Evolutionary conservation across 2,113 vertebrate genomes (phyloP).

Genomic region (Zootoca vivipara): DNA sequence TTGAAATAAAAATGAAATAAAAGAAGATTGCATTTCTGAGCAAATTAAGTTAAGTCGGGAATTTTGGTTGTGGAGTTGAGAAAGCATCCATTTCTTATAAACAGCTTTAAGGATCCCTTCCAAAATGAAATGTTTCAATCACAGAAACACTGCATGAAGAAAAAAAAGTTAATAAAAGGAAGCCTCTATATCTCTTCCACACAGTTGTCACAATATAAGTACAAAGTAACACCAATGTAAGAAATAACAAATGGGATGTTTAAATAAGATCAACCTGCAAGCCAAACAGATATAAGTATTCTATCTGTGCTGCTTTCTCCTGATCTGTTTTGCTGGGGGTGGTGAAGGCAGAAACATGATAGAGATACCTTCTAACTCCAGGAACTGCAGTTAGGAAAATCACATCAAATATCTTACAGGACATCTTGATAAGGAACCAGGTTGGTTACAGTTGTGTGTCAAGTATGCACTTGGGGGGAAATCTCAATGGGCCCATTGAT

Average conservation of each 20-base stretch:
- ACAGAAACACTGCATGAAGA: neutral
- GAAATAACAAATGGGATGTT: neutral
- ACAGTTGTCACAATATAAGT: neutral
- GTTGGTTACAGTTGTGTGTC: neutral
- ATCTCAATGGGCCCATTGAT: neutral
- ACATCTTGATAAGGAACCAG: neutral
- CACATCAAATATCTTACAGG: neutral
- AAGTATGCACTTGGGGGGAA: neutral
- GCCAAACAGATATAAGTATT: neutral
- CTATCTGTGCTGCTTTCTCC: neutral
- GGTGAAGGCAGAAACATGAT: neutral
- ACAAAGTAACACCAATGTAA: neutral
- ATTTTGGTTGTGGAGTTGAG: neutral
- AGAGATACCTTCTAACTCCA: neutral
- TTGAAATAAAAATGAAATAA: constrained; percentile 10
- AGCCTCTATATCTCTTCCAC: neutral
- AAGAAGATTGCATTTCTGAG: neutral
- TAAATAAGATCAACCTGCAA: constrained; percentile 14
- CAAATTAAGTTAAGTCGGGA: neutral
- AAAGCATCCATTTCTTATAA: neutral
- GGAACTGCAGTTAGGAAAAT: neutral
- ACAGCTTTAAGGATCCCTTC: neutral
- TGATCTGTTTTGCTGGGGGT: neutral
- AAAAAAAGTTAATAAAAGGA: neutral
- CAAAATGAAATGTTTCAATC: neutral